phyloP scores from a whole-genome alignment of 2,113 vertebrate species.

The Apaloderma vittatum region DNA sequence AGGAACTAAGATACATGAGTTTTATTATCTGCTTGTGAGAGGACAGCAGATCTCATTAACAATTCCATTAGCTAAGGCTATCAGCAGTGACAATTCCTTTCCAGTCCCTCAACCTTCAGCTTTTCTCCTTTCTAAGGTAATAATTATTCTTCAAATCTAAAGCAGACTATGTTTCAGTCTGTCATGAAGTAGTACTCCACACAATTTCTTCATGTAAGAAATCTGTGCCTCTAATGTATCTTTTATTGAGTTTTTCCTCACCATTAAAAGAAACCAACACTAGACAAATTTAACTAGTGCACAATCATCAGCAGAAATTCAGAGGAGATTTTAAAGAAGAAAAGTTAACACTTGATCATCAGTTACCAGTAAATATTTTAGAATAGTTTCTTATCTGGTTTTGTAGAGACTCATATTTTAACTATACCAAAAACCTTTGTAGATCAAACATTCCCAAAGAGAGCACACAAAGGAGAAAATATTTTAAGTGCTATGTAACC shows the following conservation, averaged over 20 bases:
- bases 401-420: background rate
- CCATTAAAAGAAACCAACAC: background rate
- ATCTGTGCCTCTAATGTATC: background rate
- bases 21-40: background rate
- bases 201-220: background rate
- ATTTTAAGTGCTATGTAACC: background rate
- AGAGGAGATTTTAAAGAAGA: background rate
- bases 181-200: background rate
- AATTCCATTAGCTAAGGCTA: background rate
- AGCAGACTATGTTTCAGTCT: background rate
- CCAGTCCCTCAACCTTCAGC: background rate
- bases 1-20: background rate
- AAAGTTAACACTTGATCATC: background rate
- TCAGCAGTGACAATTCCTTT: background rate
- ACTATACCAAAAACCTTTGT: background rate
- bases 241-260: background rate
- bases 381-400: background rate
- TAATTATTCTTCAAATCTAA: background rate
- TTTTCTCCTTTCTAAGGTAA: background rate
- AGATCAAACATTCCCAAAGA: background rate
- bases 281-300: background rate
- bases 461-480: constrained; percentile 23
- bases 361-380: background rate
- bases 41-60: background rate
- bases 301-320: background rate